Evolutionary conservation across 1,140 invertebrate genomes (phyloP).

Genomic region (Drosophila pectinifera): DNA sequence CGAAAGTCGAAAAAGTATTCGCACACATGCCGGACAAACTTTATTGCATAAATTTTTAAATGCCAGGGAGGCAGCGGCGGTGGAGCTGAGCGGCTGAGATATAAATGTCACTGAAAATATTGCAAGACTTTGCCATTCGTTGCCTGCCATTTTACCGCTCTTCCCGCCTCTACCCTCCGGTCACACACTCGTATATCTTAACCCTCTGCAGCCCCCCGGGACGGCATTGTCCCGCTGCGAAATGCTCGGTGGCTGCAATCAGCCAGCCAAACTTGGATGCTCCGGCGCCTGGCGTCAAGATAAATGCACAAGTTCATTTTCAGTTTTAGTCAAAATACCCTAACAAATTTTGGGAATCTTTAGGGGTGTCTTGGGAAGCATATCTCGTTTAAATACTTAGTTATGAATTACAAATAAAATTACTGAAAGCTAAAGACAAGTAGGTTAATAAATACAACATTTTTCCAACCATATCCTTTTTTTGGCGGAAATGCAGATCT

Average conservation of each 20-base stretch:
- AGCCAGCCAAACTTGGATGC: constrained; percentile 66
- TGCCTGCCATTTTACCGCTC: constrained; percentile 9
- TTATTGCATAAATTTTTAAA: constrained; percentile 82
- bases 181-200: constrained; percentile 22
- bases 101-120: constrained; percentile 81
- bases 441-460: background rate
- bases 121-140: constrained; percentile 60
- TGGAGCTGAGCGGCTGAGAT: constrained; percentile 36
- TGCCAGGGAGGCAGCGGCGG: constrained; percentile 31
- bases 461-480: background rate
- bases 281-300: constrained; percentile 62
- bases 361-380: background rate
- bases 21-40: constrained; percentile 48
- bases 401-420: background rate
- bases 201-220: constrained; percentile 2
- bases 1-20: constrained; percentile 33
- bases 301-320: constrained; percentile 84
- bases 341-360: constrained; percentile 1
- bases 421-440: background rate
- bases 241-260: constrained; percentile 58
- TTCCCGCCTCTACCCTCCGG: background rate
- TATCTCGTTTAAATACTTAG: background rate
- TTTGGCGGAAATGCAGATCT: too few species aligned
- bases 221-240: constrained; percentile 52
- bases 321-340: constrained; percentile 51